Conservation (phyloP, 2,888 invertebrate species). For the Eulithis testata region DNA sequence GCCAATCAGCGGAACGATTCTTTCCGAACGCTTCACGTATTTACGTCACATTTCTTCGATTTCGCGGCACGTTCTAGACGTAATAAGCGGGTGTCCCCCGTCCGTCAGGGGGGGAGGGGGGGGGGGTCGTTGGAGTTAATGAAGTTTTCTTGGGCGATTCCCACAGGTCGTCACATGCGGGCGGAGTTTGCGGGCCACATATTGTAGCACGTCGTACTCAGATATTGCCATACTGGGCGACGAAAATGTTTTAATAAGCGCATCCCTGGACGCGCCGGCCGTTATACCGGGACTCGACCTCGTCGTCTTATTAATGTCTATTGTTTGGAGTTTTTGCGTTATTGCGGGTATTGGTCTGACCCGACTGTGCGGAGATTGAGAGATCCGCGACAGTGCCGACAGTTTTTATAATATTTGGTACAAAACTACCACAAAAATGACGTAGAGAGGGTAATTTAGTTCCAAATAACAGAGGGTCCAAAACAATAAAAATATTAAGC, state of each 20-base stretch:
- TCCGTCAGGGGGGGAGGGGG: conserved; percentile 58
- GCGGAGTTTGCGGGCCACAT: conserved; percentile 78
- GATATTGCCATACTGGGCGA: conserved; percentile 82
- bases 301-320: conserved; percentile 80
- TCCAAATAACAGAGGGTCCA: too few relatives aligned
- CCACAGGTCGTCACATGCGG: conserved; percentile 84
- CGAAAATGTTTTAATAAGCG: conserved; percentile 84
- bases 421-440: too few relatives aligned
- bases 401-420: background rate
- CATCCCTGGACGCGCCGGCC: conserved; percentile 66
- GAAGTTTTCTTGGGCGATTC: conserved; percentile 84
- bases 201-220: conserved; percentile 76
- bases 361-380: conserved; percentile 22
- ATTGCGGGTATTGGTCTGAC: conserved; percentile 65
- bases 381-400: conserved; percentile 14
- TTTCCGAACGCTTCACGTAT: conserved; percentile 74
- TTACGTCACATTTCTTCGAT: conserved; percentile 84
- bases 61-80: conserved; percentile 82
- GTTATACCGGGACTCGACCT: conserved; percentile 61
- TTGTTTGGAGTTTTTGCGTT: conserved; percentile 81
- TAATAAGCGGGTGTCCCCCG: conserved; percentile 75
- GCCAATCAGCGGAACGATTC: conserved; percentile 79
- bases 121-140: conserved; percentile 80
- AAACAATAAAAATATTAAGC: too few relatives aligned
- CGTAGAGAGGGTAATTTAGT: too few relatives aligned